Base-by-base conservation (phyloP, 1,140 invertebrate species). In the Agrypnia vestita region DNA sequence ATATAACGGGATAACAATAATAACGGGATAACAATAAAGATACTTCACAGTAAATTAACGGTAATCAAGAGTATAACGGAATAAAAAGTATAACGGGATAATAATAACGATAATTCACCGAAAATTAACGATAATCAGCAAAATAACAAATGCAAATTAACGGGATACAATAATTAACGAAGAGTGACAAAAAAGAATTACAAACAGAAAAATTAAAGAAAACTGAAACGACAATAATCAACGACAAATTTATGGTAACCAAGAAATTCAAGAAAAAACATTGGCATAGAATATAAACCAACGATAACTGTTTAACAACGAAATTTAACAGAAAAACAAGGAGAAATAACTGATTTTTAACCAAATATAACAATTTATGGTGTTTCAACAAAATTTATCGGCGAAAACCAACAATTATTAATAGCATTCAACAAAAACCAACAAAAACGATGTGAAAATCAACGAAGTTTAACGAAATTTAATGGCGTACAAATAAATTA, bases 401-500 rank as follows among this genome's bases (percentile, higher is more conserved):
- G n/a, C 49, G 49, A 51, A 13, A 51, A 1, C 8, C 8, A 51
- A 51, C 49, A 51, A 15, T 35, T 3, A 35, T 1, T 6, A 35
- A 35, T 35, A 6, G 25, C 25, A 6, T 35, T 3, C 25, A 35
- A 15, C 11, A 51, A 9, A 13, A 12, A 51, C 3, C 8, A 15
- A 51, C n/a, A 51, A n/a, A n/a, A n/a, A n/a, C n/a, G n/a, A n/a
- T n/a, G n/a, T n/a, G n/a, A 9, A 71, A 71, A 71, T 71, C 67
- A 71, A 71, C 67, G 17, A 71, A 4, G 19, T 12, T 25, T 6
- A 51, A 71, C 46, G 6, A 35, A 3, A 35, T 3, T 1, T 6
- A 35, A 35, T 35, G 25, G 6, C 6, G 25, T 35, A 35, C 25
- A 67, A 67, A 71, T 12, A 71, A 64, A 64, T 64, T 25, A 64